Percentiles rank a stretch among this genome's conserved stretches.
Conservation (phyloP, 2,797 vertebrate genomes). For the Urocyon cinereoargenteus region DNA sequence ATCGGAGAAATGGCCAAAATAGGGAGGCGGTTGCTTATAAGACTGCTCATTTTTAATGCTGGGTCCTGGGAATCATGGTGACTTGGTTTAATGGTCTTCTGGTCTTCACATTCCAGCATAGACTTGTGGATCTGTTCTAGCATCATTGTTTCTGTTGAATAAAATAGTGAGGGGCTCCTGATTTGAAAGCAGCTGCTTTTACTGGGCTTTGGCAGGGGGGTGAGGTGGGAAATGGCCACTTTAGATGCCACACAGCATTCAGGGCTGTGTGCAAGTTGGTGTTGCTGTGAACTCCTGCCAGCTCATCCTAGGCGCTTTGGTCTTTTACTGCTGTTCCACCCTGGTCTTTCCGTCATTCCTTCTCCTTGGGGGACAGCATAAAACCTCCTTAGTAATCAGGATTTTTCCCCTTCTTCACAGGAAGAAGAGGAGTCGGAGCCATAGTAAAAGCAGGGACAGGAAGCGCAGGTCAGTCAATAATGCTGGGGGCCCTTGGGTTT, state of each 20-base stretch:
- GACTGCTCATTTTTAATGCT: neutral
- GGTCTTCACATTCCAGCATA: neutral
- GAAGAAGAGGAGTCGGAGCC: slow-evolving; percentile 81
- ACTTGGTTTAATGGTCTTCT: neutral
- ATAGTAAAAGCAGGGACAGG: slow-evolving; percentile 83
- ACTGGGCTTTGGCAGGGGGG: neutral
- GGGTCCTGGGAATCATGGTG: neutral
- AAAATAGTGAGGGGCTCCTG: slow-evolving; percentile 6
- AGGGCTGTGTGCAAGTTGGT: neutral
- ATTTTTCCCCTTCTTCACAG: slow-evolving; percentile 57
- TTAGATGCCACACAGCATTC: neutral
- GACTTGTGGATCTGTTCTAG: neutral
- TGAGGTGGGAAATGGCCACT: neutral
- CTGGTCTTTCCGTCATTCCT: neutral
- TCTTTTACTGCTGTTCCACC: neutral
- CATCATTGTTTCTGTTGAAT: neutral
- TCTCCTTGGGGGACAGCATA: neutral
- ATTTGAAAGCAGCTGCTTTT: slow-evolving; percentile 45
- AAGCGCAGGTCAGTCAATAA: slow-evolving; percentile 80
- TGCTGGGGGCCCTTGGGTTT: neutral
- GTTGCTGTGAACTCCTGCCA: neutral
- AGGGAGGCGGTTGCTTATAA: neutral
- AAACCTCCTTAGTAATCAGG: neutral
- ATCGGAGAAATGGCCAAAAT: neutral
- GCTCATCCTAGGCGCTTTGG: neutral